Evolutionary conservation across 1,140 invertebrate species (phyloP), one percentile per base, ranked within the genome.

Genomic region (Drosophila sturtevanti): DNA sequence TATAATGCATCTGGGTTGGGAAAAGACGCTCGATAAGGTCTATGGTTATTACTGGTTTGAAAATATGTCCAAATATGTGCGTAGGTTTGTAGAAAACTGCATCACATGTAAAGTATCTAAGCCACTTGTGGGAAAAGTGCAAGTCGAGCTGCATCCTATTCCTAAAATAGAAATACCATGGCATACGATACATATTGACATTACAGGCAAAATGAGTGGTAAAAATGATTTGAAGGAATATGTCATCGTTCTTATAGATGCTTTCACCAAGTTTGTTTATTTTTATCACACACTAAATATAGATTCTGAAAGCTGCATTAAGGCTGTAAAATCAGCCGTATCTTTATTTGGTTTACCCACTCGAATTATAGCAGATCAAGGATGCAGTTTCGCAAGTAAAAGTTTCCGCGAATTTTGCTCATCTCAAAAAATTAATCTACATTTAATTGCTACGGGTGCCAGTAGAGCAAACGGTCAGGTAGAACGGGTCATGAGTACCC

Each of bases 31-130:
- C 3, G 71, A 80, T 31, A 90, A 79, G 55, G 41, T 77, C 0
- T 80, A 77, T 61, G 66, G 66, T 12, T 38, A 69, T 38, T 78
- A 78, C 62, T 80, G 77, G 77, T 81, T 81, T 31, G 61, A 54
- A 14, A 65, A 71, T 62, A 81, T 71, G 78, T 52, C 75, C 9
- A 77, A 68, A 56, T 71, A 41, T 60, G 58, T 60, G 16, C 16
- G 58, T 12, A 60, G 21, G 14, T 60, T 38, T 38, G 58, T 60
- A 1, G 58, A 60, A 60, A 60, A 60, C 22, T 60, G 35, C 14
- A 60, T 60, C 6, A 60, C 58, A 22, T 67, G 51, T 61, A 77
- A 18, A 51, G 59, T 81, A 74, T 56, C 27, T 11, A 59, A 27
- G 7, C n/a, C 54, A 6, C 34, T 16, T 5, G n/a, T 22, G 5